phyloP scores from a whole-genome alignment of 2,888 invertebrate genomes.

The Tortricodes alternella region DNA sequence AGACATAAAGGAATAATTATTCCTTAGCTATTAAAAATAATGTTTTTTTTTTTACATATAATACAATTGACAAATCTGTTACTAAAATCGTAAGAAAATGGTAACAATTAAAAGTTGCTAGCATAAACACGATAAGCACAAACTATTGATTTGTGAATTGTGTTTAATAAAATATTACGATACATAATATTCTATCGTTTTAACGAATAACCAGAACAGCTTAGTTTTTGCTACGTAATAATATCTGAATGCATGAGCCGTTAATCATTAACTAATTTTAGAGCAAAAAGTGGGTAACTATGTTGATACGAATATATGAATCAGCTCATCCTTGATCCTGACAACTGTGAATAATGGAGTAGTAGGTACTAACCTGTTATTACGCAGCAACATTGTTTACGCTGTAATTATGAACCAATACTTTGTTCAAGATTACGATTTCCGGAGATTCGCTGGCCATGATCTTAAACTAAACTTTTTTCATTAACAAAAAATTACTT shows the following conservation, averaged over 20 bases:
- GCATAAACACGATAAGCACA: too few species aligned
- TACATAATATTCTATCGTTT: too few species aligned
- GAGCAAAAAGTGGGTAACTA: slow-evolving; percentile 17
- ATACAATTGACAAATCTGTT: too few species aligned
- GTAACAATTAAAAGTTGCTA: too few species aligned
- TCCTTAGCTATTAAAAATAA: too few species aligned
- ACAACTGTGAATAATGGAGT: slow-evolving; percentile 36
- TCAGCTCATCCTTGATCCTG: slow-evolving; percentile 60
- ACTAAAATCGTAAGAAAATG: too few species aligned
- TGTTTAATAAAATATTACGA: too few species aligned
- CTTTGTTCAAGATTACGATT: background rate
- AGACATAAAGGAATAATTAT: too few species aligned
- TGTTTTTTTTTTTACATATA: too few species aligned
- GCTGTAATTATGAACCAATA: slow-evolving; percentile 48
- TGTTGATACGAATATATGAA: slow-evolving; percentile 22
- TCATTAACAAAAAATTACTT: too few species aligned
- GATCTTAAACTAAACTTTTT: background rate
- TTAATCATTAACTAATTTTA: slow-evolving; percentile 26
- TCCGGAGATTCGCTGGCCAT: background rate
- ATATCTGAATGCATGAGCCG: slow-evolving; percentile 5
- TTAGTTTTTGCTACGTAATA: background rate
- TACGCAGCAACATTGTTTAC: slow-evolving; percentile 48
- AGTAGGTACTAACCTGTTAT: slow-evolving; percentile 44
- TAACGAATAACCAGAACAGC: too few species aligned
- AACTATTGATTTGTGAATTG: too few species aligned